A percentile compares a stretch with the other conserved stretches of the same genome.
phyloP scores from a whole-genome alignment of 2,888 invertebrate species.

The Tillus elongatus region DNA sequence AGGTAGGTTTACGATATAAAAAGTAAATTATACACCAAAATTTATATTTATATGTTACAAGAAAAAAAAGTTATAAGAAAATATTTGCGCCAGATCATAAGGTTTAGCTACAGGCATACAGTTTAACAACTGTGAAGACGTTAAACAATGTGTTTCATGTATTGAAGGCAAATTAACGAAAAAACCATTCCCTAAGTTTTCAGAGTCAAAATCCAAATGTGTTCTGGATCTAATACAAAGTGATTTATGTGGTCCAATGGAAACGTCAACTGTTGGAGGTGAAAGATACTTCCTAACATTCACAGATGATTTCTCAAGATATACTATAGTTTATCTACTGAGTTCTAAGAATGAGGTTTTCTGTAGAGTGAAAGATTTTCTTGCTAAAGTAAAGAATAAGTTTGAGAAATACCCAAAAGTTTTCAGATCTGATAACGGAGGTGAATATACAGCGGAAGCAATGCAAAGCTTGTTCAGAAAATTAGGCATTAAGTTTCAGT shows the following conservation, averaged over 20 bases:
- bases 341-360: slow-evolving; percentile 2
- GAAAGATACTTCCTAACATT: slow-evolving; percentile 5
- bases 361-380: neutral
- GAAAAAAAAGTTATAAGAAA: no score
- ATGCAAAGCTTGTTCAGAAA: slow-evolving; percentile 20
- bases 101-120: slow-evolving; percentile 1
- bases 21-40: no score
- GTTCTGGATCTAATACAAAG: slow-evolving; percentile 3
- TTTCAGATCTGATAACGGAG: slow-evolving; percentile 7
- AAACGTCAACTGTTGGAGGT: slow-evolving; percentile 3
- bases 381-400: neutral
- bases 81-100: no score
- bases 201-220: neutral
- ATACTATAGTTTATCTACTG: slow-evolving; percentile 2
- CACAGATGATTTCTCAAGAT: slow-evolving; percentile 6
- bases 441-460: neutral
- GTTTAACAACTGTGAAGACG: neutral
- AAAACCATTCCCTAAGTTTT: slow-evolving; percentile 4
- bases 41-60: no score
- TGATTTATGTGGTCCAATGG: slow-evolving; percentile 8
- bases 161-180: slow-evolving; percentile 6
- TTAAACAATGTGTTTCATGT: slow-evolving; percentile 4
- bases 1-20: no score
- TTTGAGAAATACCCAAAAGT: slow-evolving; percentile 3
- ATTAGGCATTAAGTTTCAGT: slow-evolving; percentile 8